Percentiles rank a stretch among this genome's conserved stretches.
These are phyloP conservation scores for Bombus polaris DNA, from an alignment of 1,140 invertebrate species.

Conservation along the genomic window DNA sequence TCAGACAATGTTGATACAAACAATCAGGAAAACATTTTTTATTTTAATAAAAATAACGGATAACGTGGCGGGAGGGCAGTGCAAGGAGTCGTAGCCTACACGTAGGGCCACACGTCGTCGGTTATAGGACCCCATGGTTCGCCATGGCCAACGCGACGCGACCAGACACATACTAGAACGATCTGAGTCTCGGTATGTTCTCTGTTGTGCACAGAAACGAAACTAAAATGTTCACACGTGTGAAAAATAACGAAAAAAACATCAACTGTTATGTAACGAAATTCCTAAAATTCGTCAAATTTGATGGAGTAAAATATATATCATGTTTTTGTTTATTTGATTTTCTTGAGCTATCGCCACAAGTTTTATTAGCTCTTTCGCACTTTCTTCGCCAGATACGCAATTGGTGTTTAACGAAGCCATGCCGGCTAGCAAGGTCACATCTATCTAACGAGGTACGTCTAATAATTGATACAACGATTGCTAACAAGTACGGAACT, in stretches of 20 bases:
- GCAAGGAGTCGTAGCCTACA: neutral
- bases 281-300: neutral
- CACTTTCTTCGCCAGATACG: slow-evolving; percentile 21
- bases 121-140: slow-evolving; percentile 27
- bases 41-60: neutral
- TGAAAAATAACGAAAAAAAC: neutral
- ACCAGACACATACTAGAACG: neutral
- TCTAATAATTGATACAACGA: slow-evolving; percentile 35
- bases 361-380: neutral
- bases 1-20: too few relatives aligned
- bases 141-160: slow-evolving; percentile 36
- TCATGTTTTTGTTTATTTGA: neutral
- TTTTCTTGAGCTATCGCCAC: neutral
- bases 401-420: slow-evolving; percentile 27
- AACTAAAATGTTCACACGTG: neutral
- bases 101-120: slow-evolving; percentile 14
- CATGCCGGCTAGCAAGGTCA: slow-evolving; percentile 10
- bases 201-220: neutral
- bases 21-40: neutral
- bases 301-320: neutral
- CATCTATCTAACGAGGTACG: slow-evolving; percentile 24
- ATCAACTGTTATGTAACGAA: too few relatives aligned
- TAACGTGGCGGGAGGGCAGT: slow-evolving; percentile 30
- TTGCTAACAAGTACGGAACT: slow-evolving; percentile 13
- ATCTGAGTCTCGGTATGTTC: neutral